Base-by-base conservation (phyloP, 2,113 vertebrate species). In the Microtus richardsoni region DNA sequence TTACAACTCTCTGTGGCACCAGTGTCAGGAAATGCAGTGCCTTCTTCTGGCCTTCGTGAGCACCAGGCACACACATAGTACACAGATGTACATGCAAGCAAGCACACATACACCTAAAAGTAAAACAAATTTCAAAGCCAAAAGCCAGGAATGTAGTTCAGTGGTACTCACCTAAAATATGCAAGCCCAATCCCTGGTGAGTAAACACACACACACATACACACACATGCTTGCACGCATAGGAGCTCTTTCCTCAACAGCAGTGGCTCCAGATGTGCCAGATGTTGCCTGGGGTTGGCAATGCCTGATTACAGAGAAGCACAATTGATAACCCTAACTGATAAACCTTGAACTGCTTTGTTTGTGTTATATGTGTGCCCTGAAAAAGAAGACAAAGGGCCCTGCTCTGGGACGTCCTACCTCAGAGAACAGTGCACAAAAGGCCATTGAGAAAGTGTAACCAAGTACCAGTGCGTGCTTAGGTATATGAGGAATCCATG, bases 391-490 rank as follows among this genome's bases (percentile, higher is more conserved):
- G 47, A 85, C 70, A 47, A 39, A 47, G 52, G 58, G 66, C 1
- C 22, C 68, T 39, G 41, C 66, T 66, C 91, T 71, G 66, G 71
- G 68, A 64, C 17, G 58, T 39, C 71, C 71, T 30, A n/a, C 84
- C 70, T 77, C 6, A 0, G 19, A 12, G 30, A 39, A 3, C 3
- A 2, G 17, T 19, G 22, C 17, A 9, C 74, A 68, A 66, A 44
- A 39, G n/a, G 3, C 26, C 3, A 1, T 5, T 11, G 14, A 49
- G 44, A 19, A 11, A 17, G 58, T 2, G 24, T 16, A 21, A 1
- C 3, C 19, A 62, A 22, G 9, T 36, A 47, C 10, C 0, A 22
- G 3, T 9, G 30, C 0, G 14, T 47, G 47, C 14, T 41, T 41
- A 58, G 5, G 26, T 41, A 4, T 62, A 22, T 36, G 58, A 60